Evolutionary conservation across 1,140 invertebrate genomes (phyloP), one percentile per base, ranked within the genome.

Genomic region (Ephestia elutella): DNA sequence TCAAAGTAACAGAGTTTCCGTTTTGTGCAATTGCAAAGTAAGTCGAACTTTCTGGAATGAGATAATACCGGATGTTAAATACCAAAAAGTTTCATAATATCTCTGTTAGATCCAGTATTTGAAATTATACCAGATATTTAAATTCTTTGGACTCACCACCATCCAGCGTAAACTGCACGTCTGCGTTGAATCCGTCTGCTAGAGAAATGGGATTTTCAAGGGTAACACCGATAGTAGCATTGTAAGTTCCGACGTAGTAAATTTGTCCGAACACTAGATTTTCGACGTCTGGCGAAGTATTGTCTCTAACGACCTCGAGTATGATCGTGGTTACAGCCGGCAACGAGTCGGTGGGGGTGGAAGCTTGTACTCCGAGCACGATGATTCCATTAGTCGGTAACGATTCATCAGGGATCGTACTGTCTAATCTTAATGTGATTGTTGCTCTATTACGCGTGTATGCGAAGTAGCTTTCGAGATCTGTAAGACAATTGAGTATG

Each of bases 211-310:
- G 8, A 15, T 25, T 30, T 4, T 60, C 21, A 5, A 64, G 57
- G 5, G 10, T 10, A 15, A 71, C 54, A n/a, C 57, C 60, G 9
- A 30, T 54, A 11, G 44, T 17, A 59, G 55, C 56, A 0, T 56
- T 57, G 35, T 66, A 74, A 13, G 48, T 48, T 18, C 74, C 71
- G 15, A 59, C 71, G 35, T 77, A 76, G 55, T 67, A 70, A 2
- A 61, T 35, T 54, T 56, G 30, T 25, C 9, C 55, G 18, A 70
- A 70, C 1, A 58, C 56, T n/a, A 55, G 50, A 15, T 5, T 30
- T 19, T 35, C 5, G 3, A 18, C 2, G 2, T 17, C 15, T 15
- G 19, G 9, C 0, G 18, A 15, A 10, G 35, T 54, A 13, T 53
- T 21, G 0, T 60, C 51, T 7, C 25, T 44, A 3, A 54, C 19